A percentile compares a stretch with the other conserved stretches of the same genome.
phyloP scores from a whole-genome alignment of 2,888 invertebrate genomes.

The Archaeoteleia sp. region DNA sequence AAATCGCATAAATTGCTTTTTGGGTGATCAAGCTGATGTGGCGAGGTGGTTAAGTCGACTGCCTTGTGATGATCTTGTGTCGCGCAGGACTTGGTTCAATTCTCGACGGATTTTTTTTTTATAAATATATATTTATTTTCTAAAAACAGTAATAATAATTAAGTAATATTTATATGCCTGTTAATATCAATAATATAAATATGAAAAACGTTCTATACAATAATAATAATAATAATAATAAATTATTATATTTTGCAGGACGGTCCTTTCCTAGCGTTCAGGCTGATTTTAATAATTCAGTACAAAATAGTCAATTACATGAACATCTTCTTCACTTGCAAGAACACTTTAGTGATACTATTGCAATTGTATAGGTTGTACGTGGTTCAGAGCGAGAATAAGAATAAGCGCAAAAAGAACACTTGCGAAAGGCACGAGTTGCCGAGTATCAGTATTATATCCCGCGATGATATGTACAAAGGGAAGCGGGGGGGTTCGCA shows the following conservation, averaged over 20 bases:
- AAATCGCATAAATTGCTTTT: no score
- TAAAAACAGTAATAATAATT: no score
- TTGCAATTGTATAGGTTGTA: slow-evolving; percentile 90
- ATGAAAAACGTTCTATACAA: no score
- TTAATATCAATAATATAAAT: no score
- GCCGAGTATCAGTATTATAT: slow-evolving; percentile 68
- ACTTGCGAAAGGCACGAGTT: slow-evolving; percentile 58
- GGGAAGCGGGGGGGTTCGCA: slow-evolving; percentile 48
- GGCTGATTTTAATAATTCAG: slow-evolving; percentile 89
- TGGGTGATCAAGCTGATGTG: no score
- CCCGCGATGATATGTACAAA: slow-evolving; percentile 55
- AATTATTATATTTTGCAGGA: slow-evolving; percentile 77
- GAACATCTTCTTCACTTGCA: slow-evolving; percentile 97
- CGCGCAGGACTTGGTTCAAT: no score
- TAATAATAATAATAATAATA: slow-evolving; percentile 5
- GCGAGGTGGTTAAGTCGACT: no score
- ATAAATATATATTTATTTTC: no score
- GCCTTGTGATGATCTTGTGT: no score
- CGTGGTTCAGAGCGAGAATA: slow-evolving; percentile 84
- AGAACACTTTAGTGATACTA: slow-evolving; percentile 91
- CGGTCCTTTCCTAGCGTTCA: slow-evolving; percentile 90
- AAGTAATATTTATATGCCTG: no score
- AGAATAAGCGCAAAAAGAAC: slow-evolving; percentile 69
- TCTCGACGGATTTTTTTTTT: no score
- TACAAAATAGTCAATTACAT: slow-evolving; percentile 94